These are phyloP conservation scores for Saturnia japonica DNA, from an alignment of 2,888 invertebrate species.

Conservation along the genomic window DNA sequence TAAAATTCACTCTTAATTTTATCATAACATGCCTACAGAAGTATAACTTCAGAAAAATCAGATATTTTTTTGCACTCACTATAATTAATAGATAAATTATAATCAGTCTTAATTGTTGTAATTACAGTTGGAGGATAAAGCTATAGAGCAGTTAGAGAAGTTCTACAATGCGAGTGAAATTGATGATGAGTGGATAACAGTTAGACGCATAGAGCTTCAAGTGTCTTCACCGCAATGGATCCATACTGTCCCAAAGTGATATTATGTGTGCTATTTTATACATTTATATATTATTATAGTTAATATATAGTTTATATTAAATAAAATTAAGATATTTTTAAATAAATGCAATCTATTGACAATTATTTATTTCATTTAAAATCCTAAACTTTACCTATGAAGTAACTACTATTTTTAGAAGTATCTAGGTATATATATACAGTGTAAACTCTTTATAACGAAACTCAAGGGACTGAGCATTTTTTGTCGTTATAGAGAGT, in stretches of 20 bases:
- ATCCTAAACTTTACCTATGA: neutral
- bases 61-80: too few species aligned
- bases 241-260: conserved; percentile 68
- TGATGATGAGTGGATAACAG: conserved; percentile 87
- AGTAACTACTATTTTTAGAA: too few species aligned
- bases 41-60: too few species aligned
- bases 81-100: too few species aligned
- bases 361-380: neutral
- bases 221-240: conserved; percentile 84
- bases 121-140: conserved; percentile 91
- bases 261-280: conserved; percentile 57
- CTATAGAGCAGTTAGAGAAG: conserved; percentile 88
- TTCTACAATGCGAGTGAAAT: conserved; percentile 88
- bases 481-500: too few species aligned
- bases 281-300: conserved; percentile 30
- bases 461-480: too few species aligned
- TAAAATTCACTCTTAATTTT: too few species aligned
- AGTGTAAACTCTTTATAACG: too few species aligned
- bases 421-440: too few species aligned
- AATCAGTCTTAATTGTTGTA: conserved; percentile 23
- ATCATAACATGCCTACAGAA: too few species aligned
- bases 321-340: conserved; percentile 35
- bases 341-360: conserved; percentile 15
- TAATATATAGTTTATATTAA: conserved; percentile 15
- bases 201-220: conserved; percentile 83